phyloP scores from a whole-genome alignment of 2,113 vertebrate genomes.

The Lepus americanus region DNA sequence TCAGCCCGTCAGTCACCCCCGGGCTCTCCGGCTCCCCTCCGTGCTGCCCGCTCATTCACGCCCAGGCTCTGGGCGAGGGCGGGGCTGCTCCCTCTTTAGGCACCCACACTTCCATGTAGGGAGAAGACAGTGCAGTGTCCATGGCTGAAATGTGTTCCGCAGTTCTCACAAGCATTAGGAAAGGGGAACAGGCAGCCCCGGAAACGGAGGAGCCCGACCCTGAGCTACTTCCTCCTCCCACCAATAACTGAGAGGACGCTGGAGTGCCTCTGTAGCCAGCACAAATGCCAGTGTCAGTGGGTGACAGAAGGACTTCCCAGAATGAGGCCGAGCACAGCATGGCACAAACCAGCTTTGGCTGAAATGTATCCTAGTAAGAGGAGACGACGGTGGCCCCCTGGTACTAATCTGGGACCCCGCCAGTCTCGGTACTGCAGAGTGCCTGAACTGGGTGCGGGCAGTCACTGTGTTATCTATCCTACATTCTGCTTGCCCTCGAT shows the following conservation, averaged over 20 bases:
- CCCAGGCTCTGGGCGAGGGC: neutral
- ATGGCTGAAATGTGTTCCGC: neutral
- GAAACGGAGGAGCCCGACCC: neutral
- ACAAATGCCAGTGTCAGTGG: neutral
- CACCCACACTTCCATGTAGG: neutral
- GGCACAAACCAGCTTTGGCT: neutral
- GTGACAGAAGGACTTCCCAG: neutral
- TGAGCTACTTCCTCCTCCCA: neutral
- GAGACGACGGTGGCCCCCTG: neutral
- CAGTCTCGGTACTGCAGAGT: neutral
- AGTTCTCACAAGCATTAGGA: neutral
- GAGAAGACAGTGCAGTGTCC: neutral
- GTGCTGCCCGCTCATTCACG: neutral
- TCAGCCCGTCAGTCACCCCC: neutral
- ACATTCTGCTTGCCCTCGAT: slow-evolving; percentile 31
- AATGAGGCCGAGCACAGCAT: neutral
- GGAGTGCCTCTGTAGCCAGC: neutral
- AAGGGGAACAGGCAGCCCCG: neutral
- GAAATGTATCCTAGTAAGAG: neutral
- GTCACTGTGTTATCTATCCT: neutral
- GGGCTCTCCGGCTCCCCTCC: neutral
- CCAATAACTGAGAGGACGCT: neutral
- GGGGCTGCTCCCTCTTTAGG: neutral
- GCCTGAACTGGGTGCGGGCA: neutral
- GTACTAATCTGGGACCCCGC: neutral